phyloP scores from a whole-genome alignment of 64 coral and sea anemone species.

The Cladopsammia gracilis region DNA sequence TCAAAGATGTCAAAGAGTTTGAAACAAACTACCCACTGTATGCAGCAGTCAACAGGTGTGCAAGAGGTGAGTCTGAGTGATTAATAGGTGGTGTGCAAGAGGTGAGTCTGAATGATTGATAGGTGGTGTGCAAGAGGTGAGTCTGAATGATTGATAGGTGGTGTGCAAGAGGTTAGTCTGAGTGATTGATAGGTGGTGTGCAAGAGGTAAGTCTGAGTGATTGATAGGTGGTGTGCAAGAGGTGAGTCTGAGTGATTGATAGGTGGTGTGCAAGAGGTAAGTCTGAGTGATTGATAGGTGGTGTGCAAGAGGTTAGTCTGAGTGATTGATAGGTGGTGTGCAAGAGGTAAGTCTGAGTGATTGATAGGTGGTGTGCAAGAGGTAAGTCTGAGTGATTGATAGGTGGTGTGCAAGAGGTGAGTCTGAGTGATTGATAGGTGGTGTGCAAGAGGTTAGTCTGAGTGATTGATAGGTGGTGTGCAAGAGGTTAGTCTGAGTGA shows the following conservation, averaged over 20 bases:
- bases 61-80: conserved; percentile 56
- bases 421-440: too few species aligned
- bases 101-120: conserved; percentile 60
- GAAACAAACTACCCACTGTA: conserved; percentile 75
- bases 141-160: too few species aligned
- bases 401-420: conserved; percentile 84
- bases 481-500: conserved; percentile 68
- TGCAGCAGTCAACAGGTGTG: conserved; percentile 86
- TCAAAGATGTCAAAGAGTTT: conserved; percentile 58
- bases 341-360: conserved; percentile 69
- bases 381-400: conserved; percentile 60
- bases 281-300: too few species aligned
- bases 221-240: conserved; percentile 80
- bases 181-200: too few species aligned
- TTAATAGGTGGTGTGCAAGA: conserved; percentile 78
- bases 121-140: conserved; percentile 84
- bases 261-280: conserved; percentile 84
- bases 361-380: conserved; percentile 80
- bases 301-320: conserved; percentile 71
- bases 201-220: conserved; percentile 69
- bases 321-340: too few species aligned
- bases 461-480: too few species aligned
- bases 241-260: conserved; percentile 60
- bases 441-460: conserved; percentile 71
- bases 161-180: conserved; percentile 71